Evolutionary conservation across 2,113 vertebrate genomes (phyloP).

Genomic region (Heterocephalus glaber): DNA sequence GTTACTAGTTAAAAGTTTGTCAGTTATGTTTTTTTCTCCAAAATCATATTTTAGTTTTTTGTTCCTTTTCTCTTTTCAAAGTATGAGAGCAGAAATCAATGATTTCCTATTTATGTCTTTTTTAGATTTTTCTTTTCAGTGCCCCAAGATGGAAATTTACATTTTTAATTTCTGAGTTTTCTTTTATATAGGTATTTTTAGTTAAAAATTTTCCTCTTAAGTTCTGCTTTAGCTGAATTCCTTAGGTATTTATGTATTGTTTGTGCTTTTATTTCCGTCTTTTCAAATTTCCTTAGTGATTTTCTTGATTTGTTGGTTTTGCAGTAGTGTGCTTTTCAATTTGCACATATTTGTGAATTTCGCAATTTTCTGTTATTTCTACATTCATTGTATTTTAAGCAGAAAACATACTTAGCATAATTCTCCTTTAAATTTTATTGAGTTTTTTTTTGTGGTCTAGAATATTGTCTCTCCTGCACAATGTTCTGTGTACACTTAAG

Average conservation of each 20-base stretch:
- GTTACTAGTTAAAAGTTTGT: neutral
- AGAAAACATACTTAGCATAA: neutral
- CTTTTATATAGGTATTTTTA: neutral
- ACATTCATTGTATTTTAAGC: neutral
- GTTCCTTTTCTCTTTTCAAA: neutral
- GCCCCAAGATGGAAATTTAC: neutral
- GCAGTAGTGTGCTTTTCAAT: neutral
- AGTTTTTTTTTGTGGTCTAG: neutral
- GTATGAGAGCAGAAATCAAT: neutral
- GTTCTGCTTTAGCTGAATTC: neutral
- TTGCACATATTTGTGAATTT: neutral
- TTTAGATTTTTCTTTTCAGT: neutral
- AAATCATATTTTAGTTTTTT: neutral
- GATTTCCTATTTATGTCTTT: neutral
- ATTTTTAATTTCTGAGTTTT: neutral
- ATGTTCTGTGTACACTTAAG: neutral
- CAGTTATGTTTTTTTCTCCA: neutral
- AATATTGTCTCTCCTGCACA: neutral
- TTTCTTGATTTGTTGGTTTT: neutral
- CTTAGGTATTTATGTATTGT: neutral
- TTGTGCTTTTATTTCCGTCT: neutral
- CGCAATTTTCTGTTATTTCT: neutral
- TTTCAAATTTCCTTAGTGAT: neutral
- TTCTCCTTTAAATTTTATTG: neutral
- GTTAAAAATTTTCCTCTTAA: neutral